Conservation (phyloP, 1,140 invertebrate species). For the Yoshiicerus persimilis region DNA sequence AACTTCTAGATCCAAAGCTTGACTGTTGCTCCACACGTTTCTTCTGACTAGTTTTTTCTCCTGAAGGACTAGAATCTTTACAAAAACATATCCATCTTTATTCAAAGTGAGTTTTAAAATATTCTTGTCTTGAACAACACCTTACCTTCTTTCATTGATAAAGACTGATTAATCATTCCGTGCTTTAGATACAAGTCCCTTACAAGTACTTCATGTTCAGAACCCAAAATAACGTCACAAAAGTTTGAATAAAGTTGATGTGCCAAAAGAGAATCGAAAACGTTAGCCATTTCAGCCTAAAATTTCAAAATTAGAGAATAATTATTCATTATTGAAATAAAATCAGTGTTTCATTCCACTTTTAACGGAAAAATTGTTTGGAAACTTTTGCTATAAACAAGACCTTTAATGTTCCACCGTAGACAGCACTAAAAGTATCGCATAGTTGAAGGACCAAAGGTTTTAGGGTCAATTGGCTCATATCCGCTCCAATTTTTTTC, state of each 20-base stretch:
- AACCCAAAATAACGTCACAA: conserved; percentile 40
- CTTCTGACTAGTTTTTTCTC: not conserved
- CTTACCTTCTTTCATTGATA: conserved; percentile 8
- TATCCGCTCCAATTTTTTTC: conserved; percentile 47
- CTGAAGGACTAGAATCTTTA: conserved; percentile 32
- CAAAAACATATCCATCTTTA: not conserved
- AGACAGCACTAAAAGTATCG: conserved; percentile 31
- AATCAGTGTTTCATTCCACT: not conserved
- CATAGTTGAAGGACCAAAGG: conserved; percentile 40
- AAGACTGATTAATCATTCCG: conserved; percentile 11
- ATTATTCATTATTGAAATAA: not conserved
- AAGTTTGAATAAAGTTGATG: conserved; percentile 36
- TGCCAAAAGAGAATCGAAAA: conserved; percentile 35
- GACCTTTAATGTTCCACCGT: not conserved
- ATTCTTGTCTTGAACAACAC: not conserved
- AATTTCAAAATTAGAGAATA: not conserved
- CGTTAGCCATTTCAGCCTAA: not conserved
- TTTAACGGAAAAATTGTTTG: not conserved
- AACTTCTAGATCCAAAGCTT: conserved; percentile 42
- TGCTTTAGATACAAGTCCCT: conserved; percentile 37
- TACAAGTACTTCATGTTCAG: conserved; percentile 34
- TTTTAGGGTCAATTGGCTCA: conserved; percentile 34
- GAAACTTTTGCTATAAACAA: not conserved
- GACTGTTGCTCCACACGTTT: conserved; percentile 36
- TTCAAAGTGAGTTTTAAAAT: not conserved